phyloP scores from a whole-genome alignment of 2,888 invertebrate species.

The Ceramica pisi region DNA sequence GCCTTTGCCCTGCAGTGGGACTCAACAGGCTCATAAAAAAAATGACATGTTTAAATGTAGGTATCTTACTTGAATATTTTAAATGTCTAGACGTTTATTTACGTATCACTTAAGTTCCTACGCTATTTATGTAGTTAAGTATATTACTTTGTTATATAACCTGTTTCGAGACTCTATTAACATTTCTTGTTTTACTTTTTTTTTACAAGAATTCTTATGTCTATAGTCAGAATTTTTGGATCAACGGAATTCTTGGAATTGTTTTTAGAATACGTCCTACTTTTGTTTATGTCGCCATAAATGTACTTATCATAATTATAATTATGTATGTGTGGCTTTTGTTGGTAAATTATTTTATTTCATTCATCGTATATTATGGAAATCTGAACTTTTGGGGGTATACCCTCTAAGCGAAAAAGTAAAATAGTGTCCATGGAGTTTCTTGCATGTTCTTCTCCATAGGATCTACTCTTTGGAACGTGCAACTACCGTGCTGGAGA shows the following conservation, averaged over 20 bases:
- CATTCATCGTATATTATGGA: too few relatives aligned
- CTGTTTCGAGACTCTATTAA: constrained; percentile 28
- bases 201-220: constrained; percentile 19
- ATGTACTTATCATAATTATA: neutral
- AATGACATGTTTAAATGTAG: constrained; percentile 1
- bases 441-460: too few relatives aligned
- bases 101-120: constrained; percentile 18
- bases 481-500: too few relatives aligned
- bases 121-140: constrained; percentile 10
- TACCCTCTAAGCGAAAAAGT: too few relatives aligned
- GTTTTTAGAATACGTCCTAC: neutral
- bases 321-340: too few relatives aligned
- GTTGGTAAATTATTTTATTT: too few relatives aligned
- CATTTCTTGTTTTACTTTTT: constrained; percentile 24
- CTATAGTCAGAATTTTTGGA: constrained; percentile 3
- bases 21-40: neutral
- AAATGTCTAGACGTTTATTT: constrained; percentile 36
- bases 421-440: too few relatives aligned
- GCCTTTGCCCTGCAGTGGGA: too few relatives aligned
- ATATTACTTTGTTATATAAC: constrained; percentile 29
- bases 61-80: constrained; percentile 29
- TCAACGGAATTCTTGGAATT: constrained; percentile 3
- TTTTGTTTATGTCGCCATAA: neutral
- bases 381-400: too few relatives aligned
- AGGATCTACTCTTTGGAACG: too few relatives aligned